Conservation (phyloP, 2,888 invertebrate genomes). For the Andrena chrysosceles region DNA sequence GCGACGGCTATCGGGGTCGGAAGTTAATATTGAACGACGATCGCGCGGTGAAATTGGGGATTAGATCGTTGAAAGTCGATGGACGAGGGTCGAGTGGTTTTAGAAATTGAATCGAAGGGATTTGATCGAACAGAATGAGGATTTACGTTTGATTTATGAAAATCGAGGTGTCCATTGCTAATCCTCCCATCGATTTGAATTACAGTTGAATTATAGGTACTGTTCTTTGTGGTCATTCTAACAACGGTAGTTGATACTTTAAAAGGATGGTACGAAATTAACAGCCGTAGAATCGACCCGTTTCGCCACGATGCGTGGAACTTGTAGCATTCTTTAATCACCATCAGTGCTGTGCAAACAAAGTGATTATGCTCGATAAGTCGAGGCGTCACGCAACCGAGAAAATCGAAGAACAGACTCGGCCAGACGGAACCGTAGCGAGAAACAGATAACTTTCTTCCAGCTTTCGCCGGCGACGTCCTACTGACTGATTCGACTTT, state of each 20-base stretch:
- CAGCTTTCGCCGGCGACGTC: conserved; percentile 82
- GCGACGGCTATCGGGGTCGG: neutral
- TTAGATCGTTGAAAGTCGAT: neutral
- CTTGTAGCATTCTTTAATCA: neutral
- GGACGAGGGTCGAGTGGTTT: neutral
- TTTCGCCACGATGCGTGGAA: neutral
- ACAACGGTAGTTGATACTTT: no score
- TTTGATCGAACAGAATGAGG: neutral
- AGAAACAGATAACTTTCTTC: conserved; percentile 79
- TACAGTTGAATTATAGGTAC: no score
- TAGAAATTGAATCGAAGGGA: neutral
- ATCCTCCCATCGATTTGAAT: neutral
- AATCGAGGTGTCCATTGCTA: no score
- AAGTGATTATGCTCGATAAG: conserved; percentile 9
- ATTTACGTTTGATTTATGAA: no score
- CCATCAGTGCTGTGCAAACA: conserved; percentile 11
- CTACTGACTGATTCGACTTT: conserved; percentile 84
- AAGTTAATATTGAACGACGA: conserved; percentile 7
- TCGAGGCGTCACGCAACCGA: conserved; percentile 11
- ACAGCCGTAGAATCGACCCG: neutral
- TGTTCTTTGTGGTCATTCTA: no score
- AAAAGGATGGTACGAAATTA: neutral
- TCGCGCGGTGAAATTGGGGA: neutral
- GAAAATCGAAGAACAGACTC: conserved; percentile 39
- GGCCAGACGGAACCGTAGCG: conserved; percentile 57